A percentile compares a stretch with the other conserved stretches of the same genome.
These are phyloP conservation scores for Drosophila lowei DNA, from an alignment of 1,140 invertebrate species.

Conservation along the genomic window DNA sequence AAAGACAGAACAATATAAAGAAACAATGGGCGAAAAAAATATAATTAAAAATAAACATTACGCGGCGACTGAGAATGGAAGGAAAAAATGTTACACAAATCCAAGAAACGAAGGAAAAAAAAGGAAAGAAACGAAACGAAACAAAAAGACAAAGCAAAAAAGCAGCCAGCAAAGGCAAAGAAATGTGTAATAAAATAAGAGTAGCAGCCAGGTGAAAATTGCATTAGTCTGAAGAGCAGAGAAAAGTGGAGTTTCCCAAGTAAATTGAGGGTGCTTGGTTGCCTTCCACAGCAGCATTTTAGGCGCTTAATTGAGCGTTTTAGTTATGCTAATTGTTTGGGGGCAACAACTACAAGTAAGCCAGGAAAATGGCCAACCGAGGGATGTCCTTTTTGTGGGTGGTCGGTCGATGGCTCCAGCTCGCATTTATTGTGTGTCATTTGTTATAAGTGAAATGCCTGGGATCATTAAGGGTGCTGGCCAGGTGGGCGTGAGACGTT, in stretches of 20 bases:
- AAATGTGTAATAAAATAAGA: conserved; percentile 68
- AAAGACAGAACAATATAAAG: conserved; percentile 11
- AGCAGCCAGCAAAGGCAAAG: conserved; percentile 17
- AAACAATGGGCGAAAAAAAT: conserved; percentile 62
- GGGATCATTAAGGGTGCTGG: conserved; percentile 21
- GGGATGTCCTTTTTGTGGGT: conserved; percentile 12
- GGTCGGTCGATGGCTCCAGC: conserved; percentile 3
- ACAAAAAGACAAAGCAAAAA: conserved; percentile 24
- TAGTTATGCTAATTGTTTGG: conserved; percentile 78
- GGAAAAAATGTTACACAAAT: conserved; percentile 20
- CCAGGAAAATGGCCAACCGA: conserved; percentile 31
- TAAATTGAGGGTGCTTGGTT: conserved; percentile 14
- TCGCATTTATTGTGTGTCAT: conserved; percentile 64
- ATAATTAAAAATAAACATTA: conserved; percentile 82
- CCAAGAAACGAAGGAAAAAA: conserved; percentile 8
- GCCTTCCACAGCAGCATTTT: conserved; percentile 54
- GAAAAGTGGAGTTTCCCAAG: conserved; percentile 11
- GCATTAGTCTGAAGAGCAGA: conserved; percentile 43
- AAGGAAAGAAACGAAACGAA: conserved; percentile 22
- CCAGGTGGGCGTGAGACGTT: conserved; percentile 38
- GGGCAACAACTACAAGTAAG: conserved; percentile 17
- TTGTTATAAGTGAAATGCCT: conserved; percentile 51
- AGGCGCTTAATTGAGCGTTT: conserved; percentile 78
- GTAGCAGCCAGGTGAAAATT: conserved; percentile 67
- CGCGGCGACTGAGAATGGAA: conserved; percentile 58